phyloP scores from a whole-genome alignment of 2,888 invertebrate species.

The Agriopis aurantiaria region DNA sequence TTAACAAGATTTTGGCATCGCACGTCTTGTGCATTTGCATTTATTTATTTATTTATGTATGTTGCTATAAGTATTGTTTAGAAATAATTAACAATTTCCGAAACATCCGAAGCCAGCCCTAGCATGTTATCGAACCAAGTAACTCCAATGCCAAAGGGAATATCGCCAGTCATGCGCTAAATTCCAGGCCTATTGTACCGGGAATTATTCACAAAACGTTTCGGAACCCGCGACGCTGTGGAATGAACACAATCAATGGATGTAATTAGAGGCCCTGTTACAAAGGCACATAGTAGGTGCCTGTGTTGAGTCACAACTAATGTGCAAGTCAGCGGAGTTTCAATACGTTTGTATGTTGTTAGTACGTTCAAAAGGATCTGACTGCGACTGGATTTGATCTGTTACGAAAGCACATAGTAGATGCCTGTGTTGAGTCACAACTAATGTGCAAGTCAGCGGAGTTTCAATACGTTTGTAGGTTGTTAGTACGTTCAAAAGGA shows the following conservation, averaged over 20 bases:
- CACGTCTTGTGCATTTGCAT: too few relatives aligned
- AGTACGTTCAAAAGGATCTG: too few relatives aligned
- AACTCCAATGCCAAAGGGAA: slow-evolving; percentile 34
- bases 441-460: neutral
- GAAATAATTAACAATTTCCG: too few relatives aligned
- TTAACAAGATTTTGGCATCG: too few relatives aligned
- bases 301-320: neutral
- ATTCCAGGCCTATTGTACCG: slow-evolving; percentile 35
- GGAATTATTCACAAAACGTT: slow-evolving; percentile 43
- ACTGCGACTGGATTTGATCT: neutral
- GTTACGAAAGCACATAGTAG: neutral
- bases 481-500: too few relatives aligned
- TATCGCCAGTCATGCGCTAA: slow-evolving; percentile 43
- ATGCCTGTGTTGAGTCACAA: neutral
- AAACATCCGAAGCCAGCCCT: slow-evolving; percentile 18
- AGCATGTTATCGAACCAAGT: slow-evolving; percentile 21
- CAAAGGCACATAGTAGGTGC: neutral
- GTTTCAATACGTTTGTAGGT: too few relatives aligned
- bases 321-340: slow-evolving; percentile 7
- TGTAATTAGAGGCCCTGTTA: slow-evolving; percentile 8
- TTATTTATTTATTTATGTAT: too few relatives aligned
- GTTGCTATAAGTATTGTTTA: too few relatives aligned
- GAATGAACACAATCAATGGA: slow-evolving; percentile 19
- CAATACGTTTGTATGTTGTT: neutral
- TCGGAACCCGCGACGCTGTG: slow-evolving; percentile 30